Base-by-base conservation (phyloP, 1,140 invertebrate genomes). In the Anadara kagoshimensis region DNA sequence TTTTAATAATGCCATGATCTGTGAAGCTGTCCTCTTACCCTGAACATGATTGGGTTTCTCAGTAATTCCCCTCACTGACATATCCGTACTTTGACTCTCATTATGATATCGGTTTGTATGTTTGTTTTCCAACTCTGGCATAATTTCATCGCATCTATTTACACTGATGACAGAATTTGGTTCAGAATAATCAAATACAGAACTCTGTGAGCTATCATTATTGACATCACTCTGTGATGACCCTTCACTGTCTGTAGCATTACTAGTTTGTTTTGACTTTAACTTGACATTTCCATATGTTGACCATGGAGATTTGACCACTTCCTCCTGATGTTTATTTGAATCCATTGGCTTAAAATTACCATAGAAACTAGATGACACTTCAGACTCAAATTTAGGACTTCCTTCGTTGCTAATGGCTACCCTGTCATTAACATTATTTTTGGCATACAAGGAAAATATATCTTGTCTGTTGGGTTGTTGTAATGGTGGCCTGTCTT, bases 1-100 rank as follows among this genome's bases (percentile, higher is more conserved):
- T 7, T 36, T 36, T 45, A 68, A 18, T n/a, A 68, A 58, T 8
- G 65, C 54, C 65, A 68, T 68, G 8, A 68, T 68, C 29, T 68
- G 65, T n/a, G 51, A 45, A 18, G 41, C 53, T 47, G 65, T 41
- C 26, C 65, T 68, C 24, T 57, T 68, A 26, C 20, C 43, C 24
- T 45, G 12, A 49, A 58, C 26, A 29, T n/a, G 5, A 49, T 3
- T 18, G n/a, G 14, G 2, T n/a, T 49, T 2, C 10, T 29, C 16
- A 24, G 22, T 58, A 58, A 58, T 18, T 58, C 14, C 14, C 1
- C 14, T n/a, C 4, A 14, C 1, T 49, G 14, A 18, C 10, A 49
- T 49, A 11, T n/a, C n/a, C 11, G 14, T n/a, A 18, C 1, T 18
- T 14, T n/a, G 14, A 18, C 14, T n/a, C n/a, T 49, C 47, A 18